A percentile compares a stretch with the other conserved stretches of the same genome.
Conservation (phyloP, 2,888 invertebrate genomes). For the Chloroclysta siterata region DNA sequence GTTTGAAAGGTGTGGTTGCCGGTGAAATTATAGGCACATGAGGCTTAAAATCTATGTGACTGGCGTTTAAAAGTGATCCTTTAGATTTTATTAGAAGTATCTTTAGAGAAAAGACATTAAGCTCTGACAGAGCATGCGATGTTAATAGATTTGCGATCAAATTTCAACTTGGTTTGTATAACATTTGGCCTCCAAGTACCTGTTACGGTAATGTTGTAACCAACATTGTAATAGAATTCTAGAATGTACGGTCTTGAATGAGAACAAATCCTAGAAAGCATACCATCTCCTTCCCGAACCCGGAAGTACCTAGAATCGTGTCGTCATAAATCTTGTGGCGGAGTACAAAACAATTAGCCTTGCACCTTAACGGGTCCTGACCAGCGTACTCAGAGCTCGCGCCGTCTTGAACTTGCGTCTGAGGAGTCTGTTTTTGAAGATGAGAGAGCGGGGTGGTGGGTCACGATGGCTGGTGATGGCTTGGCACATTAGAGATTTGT, state of each 20-base stretch:
- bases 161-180: too few species aligned
- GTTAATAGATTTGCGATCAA: too few species aligned
- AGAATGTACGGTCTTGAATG: conserved; percentile 5
- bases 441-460: conserved; percentile 37
- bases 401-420: conserved; percentile 31
- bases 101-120: too few species aligned
- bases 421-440: conserved; percentile 31
- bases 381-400: conserved; percentile 45
- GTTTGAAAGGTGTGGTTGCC: too few species aligned
- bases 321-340: conserved; percentile 67
- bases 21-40: too few species aligned
- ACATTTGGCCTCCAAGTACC: too few species aligned
- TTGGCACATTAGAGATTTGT: conserved; percentile 70
- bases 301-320: conserved; percentile 59
- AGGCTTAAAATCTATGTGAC: too few species aligned
- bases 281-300: conserved; percentile 33
- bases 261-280: conserved; percentile 29
- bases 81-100: too few species aligned
- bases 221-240: neutral
- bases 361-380: conserved; percentile 59
- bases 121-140: too few species aligned
- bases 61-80: too few species aligned
- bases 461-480: conserved; percentile 48
- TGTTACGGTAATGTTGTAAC: neutral
- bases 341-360: conserved; percentile 72